Evolutionary conservation across 2,113 vertebrate species (phyloP).

Genomic region (Plecturocebus donacophilus): DNA sequence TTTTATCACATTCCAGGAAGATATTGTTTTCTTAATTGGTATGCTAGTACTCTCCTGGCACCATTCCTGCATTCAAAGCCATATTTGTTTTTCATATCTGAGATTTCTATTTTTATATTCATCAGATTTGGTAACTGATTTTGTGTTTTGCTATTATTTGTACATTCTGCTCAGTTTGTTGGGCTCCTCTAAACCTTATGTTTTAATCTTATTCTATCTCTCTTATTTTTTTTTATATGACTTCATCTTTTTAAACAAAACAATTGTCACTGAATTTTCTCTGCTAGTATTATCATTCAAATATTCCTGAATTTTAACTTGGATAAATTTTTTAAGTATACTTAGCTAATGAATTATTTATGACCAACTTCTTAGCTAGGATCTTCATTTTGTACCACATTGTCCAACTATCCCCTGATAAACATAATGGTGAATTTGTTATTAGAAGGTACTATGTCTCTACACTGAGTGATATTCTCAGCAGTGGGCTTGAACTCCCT

Average conservation of each 20-base stretch:
- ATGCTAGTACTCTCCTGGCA: constrained; percentile 40
- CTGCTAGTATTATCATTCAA: constrained; percentile 69
- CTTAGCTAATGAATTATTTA: constrained; percentile 73
- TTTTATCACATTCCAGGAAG: constrained; percentile 49
- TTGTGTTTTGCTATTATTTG: constrained; percentile 64
- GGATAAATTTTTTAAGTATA: constrained; percentile 68
- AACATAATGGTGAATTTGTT: constrained; percentile 12
- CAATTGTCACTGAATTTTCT: constrained; percentile 66
- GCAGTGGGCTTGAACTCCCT: background rate
- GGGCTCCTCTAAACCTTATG: constrained; percentile 20
- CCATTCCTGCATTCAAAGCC: constrained; percentile 29
- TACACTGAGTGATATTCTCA: background rate
- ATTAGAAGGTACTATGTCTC: background rate
- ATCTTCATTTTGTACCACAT: constrained; percentile 6
- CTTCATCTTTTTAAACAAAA: constrained; percentile 55
- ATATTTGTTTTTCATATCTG: constrained; percentile 61
- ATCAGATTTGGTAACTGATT: constrained; percentile 60
- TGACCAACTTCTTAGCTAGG: constrained; percentile 16
- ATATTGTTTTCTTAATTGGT: constrained; percentile 64
- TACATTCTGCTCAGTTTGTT: constrained; percentile 53
- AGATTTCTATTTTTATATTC: constrained; percentile 69
- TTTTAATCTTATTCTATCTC: constrained; percentile 65
- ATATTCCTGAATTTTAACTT: constrained; percentile 74
- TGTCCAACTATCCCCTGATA: constrained; percentile 36
- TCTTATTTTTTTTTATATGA: constrained; percentile 55